Conservation (phyloP, 2,113 vertebrate species). For the Halichoerus grypus region DNA sequence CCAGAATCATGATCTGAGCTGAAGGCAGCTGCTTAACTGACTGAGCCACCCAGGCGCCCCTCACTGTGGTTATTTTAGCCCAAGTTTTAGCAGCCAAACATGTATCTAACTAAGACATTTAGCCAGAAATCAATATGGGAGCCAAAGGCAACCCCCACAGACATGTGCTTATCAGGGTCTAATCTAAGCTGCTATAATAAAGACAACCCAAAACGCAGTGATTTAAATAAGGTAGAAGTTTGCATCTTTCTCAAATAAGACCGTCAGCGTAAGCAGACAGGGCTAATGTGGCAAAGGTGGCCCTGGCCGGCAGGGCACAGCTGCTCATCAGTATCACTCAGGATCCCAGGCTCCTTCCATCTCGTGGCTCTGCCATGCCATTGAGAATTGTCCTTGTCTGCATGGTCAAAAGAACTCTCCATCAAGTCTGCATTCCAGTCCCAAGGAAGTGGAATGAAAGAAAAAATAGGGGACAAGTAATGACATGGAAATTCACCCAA, state of each 20-base stretch:
- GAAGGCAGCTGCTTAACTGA: too few relatives aligned
- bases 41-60: too few relatives aligned
- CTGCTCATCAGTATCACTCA: background rate
- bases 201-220: background rate
- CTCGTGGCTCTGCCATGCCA: background rate
- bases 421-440: background rate
- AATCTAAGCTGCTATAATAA: background rate
- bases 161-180: background rate
- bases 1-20: too few relatives aligned
- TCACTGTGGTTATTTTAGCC: background rate
- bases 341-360: background rate
- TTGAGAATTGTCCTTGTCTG: background rate
- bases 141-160: background rate
- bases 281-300: too few relatives aligned
- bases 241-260: background rate
- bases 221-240: background rate
- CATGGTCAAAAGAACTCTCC: background rate
- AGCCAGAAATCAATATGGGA: background rate
- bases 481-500: background rate
- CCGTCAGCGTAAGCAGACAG: background rate
- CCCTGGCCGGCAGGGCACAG: background rate
- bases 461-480: background rate
- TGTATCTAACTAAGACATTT: background rate
- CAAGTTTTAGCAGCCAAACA: background rate
- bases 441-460: background rate